Percentiles rank a stretch among this genome's conserved stretches.
phyloP scores from a whole-genome alignment of 2,113 vertebrate species.

The Myotis lucifugus region DNA sequence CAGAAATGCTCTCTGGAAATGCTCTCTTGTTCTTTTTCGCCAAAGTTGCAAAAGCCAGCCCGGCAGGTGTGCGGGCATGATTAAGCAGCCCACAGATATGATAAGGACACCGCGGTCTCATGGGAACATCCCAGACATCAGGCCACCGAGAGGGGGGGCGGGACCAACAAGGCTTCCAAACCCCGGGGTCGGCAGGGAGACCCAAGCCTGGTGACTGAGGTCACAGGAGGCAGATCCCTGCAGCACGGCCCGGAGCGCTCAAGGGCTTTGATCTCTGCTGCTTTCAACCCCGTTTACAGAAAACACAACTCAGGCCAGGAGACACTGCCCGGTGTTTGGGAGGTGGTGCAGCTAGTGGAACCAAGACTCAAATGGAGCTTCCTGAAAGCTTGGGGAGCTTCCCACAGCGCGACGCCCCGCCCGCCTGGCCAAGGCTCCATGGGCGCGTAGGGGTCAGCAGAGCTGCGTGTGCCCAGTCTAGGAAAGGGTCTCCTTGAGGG shows the following conservation, averaged over 20 bases:
- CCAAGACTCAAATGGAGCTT: neutral
- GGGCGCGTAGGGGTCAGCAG: neutral
- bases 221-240: neutral
- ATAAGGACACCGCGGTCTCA: accelerated
- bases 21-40: neutral
- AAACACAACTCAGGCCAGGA: neutral
- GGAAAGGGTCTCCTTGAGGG: neutral
- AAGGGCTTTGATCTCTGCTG: neutral
- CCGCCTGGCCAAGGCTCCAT: accelerated
- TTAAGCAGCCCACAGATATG: neutral
- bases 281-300: neutral
- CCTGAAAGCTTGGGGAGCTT: neutral
- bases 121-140: accelerated
- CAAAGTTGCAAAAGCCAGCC: neutral
- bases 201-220: neutral
- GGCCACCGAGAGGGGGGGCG: accelerated
- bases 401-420: accelerated
- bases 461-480: accelerated
- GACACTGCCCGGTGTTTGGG: neutral
- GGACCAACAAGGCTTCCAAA: neutral
- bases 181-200: neutral
- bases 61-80: neutral
- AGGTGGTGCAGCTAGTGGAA: accelerated
- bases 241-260: neutral
- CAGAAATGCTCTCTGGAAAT: neutral